Evolutionary conservation across 2,797 vertebrate genomes (phyloP).

Genomic region (Malurus leucopterus): DNA sequence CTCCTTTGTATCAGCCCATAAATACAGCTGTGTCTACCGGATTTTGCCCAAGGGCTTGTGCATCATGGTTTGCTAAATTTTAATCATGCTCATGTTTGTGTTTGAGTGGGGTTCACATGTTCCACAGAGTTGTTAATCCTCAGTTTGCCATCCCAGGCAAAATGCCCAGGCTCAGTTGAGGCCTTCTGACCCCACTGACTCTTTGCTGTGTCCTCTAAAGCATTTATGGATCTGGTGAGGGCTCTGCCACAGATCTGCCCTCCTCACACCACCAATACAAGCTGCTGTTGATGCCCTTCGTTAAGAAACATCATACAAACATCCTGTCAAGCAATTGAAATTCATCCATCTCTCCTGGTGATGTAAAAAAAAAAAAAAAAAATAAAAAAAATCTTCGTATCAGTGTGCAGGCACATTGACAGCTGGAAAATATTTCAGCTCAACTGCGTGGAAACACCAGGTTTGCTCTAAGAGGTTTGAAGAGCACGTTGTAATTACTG

Average conservation of each 20-base stretch:
- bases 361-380: neutral
- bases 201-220: conserved; percentile 40
- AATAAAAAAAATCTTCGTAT: neutral
- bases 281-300: neutral
- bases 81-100: conserved; percentile 70
- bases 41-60: conserved; percentile 50
- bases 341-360: neutral
- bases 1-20: conserved; percentile 56
- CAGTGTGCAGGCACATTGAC: neutral
- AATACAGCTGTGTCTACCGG: conserved; percentile 51
- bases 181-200: conserved; percentile 58
- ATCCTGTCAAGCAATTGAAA: conserved; percentile 37
- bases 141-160: conserved; percentile 61
- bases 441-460: neutral
- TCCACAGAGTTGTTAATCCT: conserved; percentile 67
- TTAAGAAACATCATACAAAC: neutral
- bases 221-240: conserved; percentile 65
- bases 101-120: conserved; percentile 69
- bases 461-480: conserved; percentile 9
- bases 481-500: conserved; percentile 10
- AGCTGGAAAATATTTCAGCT: conserved; percentile 38
- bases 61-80: conserved; percentile 68
- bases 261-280: neutral
- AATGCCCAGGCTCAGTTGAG: conserved; percentile 59
- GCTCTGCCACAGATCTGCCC: conserved; percentile 19